Percentiles rank a stretch among this genome's conserved stretches.
Evolutionary conservation across 2,113 vertebrate species (phyloP).

Genomic region (Protomyctophum bolini): DNA sequence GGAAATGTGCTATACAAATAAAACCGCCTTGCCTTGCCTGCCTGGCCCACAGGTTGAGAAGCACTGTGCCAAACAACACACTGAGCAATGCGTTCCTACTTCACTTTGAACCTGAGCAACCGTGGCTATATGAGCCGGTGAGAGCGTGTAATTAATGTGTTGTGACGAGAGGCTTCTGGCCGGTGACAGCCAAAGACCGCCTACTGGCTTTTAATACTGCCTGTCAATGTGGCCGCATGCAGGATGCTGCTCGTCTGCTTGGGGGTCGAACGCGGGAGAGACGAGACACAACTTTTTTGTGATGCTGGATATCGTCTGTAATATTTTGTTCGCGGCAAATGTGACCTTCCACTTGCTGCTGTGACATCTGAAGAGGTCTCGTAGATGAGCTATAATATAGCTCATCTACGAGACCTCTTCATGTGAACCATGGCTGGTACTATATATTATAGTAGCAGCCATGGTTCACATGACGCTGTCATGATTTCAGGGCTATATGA

Average conservation of each 20-base stretch:
- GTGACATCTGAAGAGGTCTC: no score
- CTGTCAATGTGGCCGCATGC: constrained; percentile 70
- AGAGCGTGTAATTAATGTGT: constrained; percentile 72
- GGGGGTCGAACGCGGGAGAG: constrained; percentile 43
- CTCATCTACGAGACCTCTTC: no score
- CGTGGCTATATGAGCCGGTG: constrained; percentile 49
- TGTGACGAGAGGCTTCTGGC: constrained; percentile 72
- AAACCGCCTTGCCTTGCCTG: neutral
- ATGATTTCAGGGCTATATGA: no score
- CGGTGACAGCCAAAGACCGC: constrained; percentile 73
- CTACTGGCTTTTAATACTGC: constrained; percentile 79
- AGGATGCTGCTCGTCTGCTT: constrained; percentile 42
- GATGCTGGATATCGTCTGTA: no score
- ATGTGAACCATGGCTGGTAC: no score
- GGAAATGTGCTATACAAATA: no score
- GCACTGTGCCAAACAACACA: neutral
- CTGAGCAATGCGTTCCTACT: constrained; percentile 23
- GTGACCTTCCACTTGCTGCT: no score
- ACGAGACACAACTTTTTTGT: neutral
- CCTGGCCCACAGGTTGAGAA: neutral
- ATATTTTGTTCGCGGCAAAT: no score
- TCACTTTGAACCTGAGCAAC: constrained; percentile 28
- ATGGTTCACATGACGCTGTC: no score
- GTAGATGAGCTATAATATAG: no score
- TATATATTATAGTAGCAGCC: no score